A percentile compares a stretch with the other conserved stretches of the same genome.
Conservation (phyloP, 2,888 invertebrate genomes). For the Idaea dimidiata region DNA sequence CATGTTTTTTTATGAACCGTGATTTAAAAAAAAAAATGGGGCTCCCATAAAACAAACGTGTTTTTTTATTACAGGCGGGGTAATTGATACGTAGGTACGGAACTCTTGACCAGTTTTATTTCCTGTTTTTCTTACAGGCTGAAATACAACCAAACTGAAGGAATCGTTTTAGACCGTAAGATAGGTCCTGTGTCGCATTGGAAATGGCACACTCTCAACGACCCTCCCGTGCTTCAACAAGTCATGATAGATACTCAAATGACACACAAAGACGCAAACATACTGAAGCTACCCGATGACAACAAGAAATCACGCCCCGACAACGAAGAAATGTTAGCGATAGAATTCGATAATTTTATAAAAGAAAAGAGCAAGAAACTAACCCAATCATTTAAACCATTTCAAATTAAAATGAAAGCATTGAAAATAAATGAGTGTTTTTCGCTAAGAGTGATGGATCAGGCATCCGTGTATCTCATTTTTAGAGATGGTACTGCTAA, state of each 20-base stretch:
- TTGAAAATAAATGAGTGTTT: slow-evolving; percentile 72
- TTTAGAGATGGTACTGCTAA: slow-evolving; percentile 64
- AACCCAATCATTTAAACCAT: slow-evolving; percentile 63
- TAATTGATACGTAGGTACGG: too few relatives aligned
- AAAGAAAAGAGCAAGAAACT: slow-evolving; percentile 68
- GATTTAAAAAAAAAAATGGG: too few relatives aligned
- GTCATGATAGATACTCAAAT: slow-evolving; percentile 73
- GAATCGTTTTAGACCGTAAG: slow-evolving; percentile 61
- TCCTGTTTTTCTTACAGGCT: slow-evolving; percentile 39
- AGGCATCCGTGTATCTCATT: slow-evolving; percentile 62
- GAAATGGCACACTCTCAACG: slow-evolving; percentile 74
- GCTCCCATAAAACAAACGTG: too few relatives aligned
- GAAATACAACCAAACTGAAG: slow-evolving; percentile 75
- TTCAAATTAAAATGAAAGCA: slow-evolving; percentile 73
- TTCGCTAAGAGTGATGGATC: slow-evolving; percentile 65
- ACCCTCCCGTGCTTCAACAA: slow-evolving; percentile 68
- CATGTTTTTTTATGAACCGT: too few relatives aligned
- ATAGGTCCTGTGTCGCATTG: slow-evolving; percentile 69
- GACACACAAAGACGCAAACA: slow-evolving; percentile 61
- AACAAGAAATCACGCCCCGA: slow-evolving; percentile 41
- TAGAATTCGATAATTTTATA: slow-evolving; percentile 69
- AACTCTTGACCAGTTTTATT: not conserved
- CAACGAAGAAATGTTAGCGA: slow-evolving; percentile 69
- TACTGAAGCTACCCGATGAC: slow-evolving; percentile 48
- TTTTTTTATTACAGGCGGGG: not conserved